These are phyloP conservation scores for Rambutsinella grinnellia DNA, from an alignment of 2,888 invertebrate species.

Conservation along the genomic window DNA sequence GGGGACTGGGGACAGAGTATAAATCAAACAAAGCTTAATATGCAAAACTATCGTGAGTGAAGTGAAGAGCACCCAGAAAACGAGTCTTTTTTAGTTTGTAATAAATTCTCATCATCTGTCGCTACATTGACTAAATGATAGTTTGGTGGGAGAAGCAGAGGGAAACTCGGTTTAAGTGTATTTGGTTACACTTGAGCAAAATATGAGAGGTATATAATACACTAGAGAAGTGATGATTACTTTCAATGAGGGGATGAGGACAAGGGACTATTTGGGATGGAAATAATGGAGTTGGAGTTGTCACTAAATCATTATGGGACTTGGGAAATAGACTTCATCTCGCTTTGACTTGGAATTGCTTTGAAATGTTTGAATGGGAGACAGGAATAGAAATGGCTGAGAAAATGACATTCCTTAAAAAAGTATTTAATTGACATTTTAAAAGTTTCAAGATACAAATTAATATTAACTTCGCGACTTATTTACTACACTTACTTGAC, in stretches of 20 bases:
- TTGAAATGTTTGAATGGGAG: not conserved
- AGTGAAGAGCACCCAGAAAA: conserved; percentile 34
- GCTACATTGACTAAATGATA: not conserved
- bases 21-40: too few relatives aligned
- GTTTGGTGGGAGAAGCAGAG: not conserved
- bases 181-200: conserved; percentile 55
- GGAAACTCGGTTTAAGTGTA: conserved; percentile 43
- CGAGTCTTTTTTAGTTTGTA: not conserved
- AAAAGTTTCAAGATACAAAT: too few relatives aligned
- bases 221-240: conserved; percentile 54
- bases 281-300: conserved; percentile 31
- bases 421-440: too few relatives aligned
- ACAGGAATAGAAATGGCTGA: too few relatives aligned
- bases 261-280: conserved; percentile 7
- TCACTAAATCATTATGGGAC: conserved; percentile 2
- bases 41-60: not conserved
- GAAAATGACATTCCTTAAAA: too few relatives aligned
- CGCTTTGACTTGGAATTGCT: conserved; percentile 19
- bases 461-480: too few relatives aligned
- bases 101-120: conserved; percentile 36
- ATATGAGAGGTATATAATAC: conserved; percentile 54
- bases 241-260: conserved; percentile 24
- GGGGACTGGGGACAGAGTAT: not conserved
- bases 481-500: too few relatives aligned
- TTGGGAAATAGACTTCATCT: conserved; percentile 13